A percentile compares a stretch with the other conserved stretches of the same genome.
Evolutionary conservation across 2,113 vertebrate genomes (phyloP).

Genomic region (Alectura lathami): DNA sequence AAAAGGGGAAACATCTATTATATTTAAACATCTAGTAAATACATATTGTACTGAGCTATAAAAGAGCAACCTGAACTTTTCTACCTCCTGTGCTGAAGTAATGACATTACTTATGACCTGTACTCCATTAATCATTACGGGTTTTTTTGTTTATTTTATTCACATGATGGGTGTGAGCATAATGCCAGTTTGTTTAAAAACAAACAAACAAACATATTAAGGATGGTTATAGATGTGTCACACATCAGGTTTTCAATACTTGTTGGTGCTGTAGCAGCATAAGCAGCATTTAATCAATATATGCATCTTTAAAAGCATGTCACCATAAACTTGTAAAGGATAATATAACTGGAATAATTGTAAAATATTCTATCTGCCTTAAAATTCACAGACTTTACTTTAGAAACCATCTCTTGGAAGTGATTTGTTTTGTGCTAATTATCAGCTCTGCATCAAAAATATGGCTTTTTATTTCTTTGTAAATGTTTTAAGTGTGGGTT

Average conservation of each 20-base stretch:
- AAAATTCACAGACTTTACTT: neutral
- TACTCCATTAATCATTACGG: neutral
- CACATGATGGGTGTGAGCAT: neutral
- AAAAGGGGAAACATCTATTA: neutral
- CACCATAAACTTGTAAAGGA: neutral
- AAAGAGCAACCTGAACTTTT: neutral
- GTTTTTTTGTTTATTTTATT: neutral
- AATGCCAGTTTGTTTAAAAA: neutral
- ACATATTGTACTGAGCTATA: neutral
- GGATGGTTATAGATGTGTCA: neutral
- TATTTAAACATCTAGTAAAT: neutral
- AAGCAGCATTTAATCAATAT: neutral
- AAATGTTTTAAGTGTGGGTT: neutral
- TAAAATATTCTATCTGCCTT: neutral
- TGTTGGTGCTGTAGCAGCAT: neutral
- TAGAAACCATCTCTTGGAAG: neutral
- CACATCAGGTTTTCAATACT: neutral
- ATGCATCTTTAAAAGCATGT: neutral
- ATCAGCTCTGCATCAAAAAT: neutral
- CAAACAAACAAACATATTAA: neutral
- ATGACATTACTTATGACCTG: neutral
- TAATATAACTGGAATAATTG: neutral
- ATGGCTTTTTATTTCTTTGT: neutral
- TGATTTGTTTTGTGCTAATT: neutral
- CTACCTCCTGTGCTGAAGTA: neutral